These are phyloP conservation scores for Gadopsis marmoratus DNA, from an alignment of 2,797 vertebrate genomes.

Conservation along the genomic window DNA sequence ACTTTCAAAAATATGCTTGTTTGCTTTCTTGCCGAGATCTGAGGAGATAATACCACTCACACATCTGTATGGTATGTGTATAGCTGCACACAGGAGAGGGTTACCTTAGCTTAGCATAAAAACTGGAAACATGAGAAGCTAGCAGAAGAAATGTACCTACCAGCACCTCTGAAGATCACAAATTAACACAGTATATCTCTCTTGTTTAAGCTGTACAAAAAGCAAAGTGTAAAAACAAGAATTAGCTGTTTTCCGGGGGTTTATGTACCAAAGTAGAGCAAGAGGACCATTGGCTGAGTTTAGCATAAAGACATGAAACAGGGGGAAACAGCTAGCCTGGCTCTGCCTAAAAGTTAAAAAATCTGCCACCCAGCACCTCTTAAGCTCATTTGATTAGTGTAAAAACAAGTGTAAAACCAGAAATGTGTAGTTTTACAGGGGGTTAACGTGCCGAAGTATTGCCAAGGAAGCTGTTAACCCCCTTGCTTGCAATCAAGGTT, in stretches of 20 bases:
- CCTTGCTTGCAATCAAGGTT: neutral
- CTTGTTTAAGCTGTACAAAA: too few species aligned
- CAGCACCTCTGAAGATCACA: too few species aligned
- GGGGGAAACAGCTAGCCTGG: neutral
- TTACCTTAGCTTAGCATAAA: constrained; percentile 5
- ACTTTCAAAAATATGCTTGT: neutral
- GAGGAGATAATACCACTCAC: neutral
- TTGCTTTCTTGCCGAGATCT: neutral
- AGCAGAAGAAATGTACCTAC: too few species aligned
- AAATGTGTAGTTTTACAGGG: neutral
- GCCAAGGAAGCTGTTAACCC: neutral
- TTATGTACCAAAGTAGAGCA: too few species aligned
- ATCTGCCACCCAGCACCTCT: neutral
- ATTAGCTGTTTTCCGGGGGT: too few species aligned
- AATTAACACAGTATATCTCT: too few species aligned
- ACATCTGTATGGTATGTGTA: neutral
- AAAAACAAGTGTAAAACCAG: neutral
- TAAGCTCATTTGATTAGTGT: neutral
- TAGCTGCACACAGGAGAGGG: neutral
- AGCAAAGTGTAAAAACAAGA: too few species aligned
- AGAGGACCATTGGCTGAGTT: neutral
- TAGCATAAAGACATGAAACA: neutral
- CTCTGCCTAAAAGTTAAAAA: neutral
- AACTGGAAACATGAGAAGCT: too few species aligned
- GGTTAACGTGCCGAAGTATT: neutral